Evolutionary conservation across 2,797 vertebrate genomes (phyloP), one percentile per base, ranked within the genome.

Genomic region (Numenius phaeopus): DNA sequence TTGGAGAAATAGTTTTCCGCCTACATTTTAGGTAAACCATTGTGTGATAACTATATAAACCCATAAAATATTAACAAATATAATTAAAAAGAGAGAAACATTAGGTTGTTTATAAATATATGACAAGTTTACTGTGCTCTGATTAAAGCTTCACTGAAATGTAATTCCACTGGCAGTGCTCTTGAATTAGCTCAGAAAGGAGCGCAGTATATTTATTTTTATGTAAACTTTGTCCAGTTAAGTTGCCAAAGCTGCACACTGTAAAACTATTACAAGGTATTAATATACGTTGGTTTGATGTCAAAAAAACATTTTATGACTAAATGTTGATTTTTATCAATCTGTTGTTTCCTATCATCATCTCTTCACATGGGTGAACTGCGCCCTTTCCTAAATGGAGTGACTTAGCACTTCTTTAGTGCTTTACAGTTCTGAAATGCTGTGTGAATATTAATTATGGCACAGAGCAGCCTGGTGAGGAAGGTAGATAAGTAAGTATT

Each of bases 401-500:
- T 69, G 70, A 70, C 23, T 69, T 83, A 27, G 46, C 50, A 40
- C 57, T 87, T 92, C 24, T 57, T 37, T 67, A 49, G 67, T 44
- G 58, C 81, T 77, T 84, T 76, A 34, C 55, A 86, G 40, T 66
- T 95, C 37, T 93, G 62, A 78, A 94, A 71, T 78, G 26, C 81
- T 70, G 12, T 76, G 29, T 69, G 76, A 85, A 46, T 70, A 75
- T 85, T 83, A 30, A 37, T 58, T 65, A 50, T 2, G 2, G 57
- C 34, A 46, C 39, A 86, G 65, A 78, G 58, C 57, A 94, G 52
- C 55, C 34, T 2, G 0, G 58, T 70, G 65, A 91, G 94, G 72
- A 94, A 86, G 90, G 87, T 69, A 95, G 93, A 54, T 78, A 61
- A 91, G 82, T 96, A 92, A 96, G 82, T 89, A 14, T 86, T 96